These are phyloP conservation scores for Blomia tropicalis DNA, from an alignment of 2,888 invertebrate genomes.

Conservation along the genomic window DNA sequence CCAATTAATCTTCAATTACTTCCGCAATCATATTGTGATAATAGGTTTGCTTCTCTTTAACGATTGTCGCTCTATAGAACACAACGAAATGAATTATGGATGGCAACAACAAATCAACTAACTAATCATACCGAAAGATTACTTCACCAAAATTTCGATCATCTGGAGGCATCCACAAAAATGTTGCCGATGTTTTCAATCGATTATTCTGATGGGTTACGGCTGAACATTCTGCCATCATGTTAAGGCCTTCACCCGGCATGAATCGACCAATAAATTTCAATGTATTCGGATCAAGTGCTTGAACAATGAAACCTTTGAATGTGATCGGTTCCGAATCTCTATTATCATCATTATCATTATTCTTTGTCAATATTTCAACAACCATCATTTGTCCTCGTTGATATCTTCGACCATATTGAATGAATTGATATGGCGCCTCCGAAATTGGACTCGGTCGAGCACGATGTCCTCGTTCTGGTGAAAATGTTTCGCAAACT, in stretches of 20 bases:
- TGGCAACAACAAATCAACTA: no score
- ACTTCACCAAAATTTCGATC: slow-evolving; percentile 24
- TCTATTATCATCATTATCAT: slow-evolving; percentile 16
- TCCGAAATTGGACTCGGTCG: slow-evolving; percentile 13
- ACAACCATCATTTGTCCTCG: slow-evolving; percentile 22
- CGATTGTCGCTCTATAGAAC: slow-evolving; percentile 12
- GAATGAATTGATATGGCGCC: slow-evolving; percentile 18
- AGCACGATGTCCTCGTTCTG: slow-evolving; percentile 19
- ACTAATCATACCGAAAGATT: no score
- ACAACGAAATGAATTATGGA: no score
- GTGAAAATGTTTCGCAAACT: slow-evolving; percentile 17
- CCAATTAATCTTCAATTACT: neutral
- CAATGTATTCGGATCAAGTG: slow-evolving; percentile 26
- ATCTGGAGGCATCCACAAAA: slow-evolving; percentile 28
- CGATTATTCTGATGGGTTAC: slow-evolving; percentile 27
- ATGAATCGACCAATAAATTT: slow-evolving; percentile 27
- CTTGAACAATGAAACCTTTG: slow-evolving; percentile 29
- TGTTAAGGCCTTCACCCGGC: slow-evolving; percentile 27
- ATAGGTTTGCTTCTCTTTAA: neutral
- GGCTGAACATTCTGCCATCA: slow-evolving; percentile 28
- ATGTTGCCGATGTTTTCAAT: slow-evolving; percentile 26
- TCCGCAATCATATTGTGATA: neutral
- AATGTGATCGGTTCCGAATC: slow-evolving; percentile 18
- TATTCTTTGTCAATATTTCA: no score
- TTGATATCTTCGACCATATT: slow-evolving; percentile 1